Conservation (phyloP, 2,888 invertebrate genomes). For the Hirudinaria manillensis region DNA sequence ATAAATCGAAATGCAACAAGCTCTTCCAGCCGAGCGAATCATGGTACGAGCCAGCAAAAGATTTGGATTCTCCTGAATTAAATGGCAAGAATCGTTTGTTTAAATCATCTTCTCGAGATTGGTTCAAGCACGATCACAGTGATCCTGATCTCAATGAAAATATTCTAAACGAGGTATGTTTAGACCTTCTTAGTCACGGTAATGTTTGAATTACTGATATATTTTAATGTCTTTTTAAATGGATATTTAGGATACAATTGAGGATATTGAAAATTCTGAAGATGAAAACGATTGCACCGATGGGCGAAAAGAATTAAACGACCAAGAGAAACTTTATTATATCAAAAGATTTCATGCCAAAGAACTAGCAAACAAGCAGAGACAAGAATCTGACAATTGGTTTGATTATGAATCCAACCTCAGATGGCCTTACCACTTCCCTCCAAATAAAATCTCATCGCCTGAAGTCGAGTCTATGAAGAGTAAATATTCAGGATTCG, state of each 20-base stretch:
- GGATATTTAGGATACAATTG: not conserved
- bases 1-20: not conserved
- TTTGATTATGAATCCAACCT: slow-evolving; percentile 29
- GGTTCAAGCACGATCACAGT: slow-evolving; percentile 22
- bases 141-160: slow-evolving; percentile 24
- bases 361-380: slow-evolving; percentile 7
- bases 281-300: not conserved
- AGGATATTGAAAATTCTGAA: slow-evolving; percentile 5
- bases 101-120: not conserved
- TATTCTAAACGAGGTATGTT: slow-evolving; percentile 1
- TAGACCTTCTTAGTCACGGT: not conserved
- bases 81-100: not conserved
- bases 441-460: slow-evolving; percentile 8
- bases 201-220: not conserved
- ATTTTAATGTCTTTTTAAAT: not conserved
- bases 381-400: slow-evolving; percentile 26
- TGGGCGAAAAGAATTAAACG: not conserved
- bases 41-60: slow-evolving; percentile 18
- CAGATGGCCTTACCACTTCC: slow-evolving; percentile 18
- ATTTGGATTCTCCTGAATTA: not conserved
- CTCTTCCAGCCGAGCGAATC: slow-evolving; percentile 23
- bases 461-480: slow-evolving; percentile 17
- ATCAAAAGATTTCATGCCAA: slow-evolving; percentile 4
- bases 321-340: not conserved
- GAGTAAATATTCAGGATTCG: slow-evolving; percentile 11